Evolutionary conservation across 2,113 vertebrate genomes (phyloP), one percentile per base, ranked within the genome.

Genomic region (Sprattus sprattus): DNA sequence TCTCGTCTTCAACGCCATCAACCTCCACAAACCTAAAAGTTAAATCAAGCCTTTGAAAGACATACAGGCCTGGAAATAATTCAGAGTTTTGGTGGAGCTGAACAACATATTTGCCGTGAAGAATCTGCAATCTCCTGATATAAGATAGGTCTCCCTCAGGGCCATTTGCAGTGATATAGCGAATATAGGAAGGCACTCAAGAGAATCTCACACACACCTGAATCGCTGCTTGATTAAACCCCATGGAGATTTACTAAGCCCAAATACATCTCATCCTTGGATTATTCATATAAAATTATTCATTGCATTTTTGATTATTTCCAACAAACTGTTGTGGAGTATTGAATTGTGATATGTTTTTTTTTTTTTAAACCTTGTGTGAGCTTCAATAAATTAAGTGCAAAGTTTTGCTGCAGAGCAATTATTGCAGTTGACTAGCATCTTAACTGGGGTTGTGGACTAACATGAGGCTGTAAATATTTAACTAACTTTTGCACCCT

Each of bases 381-480:
- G 81, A 39, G 81, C 91, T 91, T 86, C 90, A 85, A 87, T 71
- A 86, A 91, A 94, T 93, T 90, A 89, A 91, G 88, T 83, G 91
- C 89, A 92, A 95, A 93, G 89, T 92, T 95, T 92, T 89, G 88
- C 91, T 91, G 91, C 88, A 85, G 88, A 90, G 91, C 88, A 94
- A 94, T 95, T 94, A 95, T 95, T 92, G 92, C 91, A 93, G 92
- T 93, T 94, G 94, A 94, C 95, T 92, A 93, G 94, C 91, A 93
- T 94, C 90, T 94, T 95, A 94, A 95, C 94, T 91, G 91, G 83
- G 92, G 92, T 93, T 93, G 92, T 93, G 92, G 93, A 95, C 94
- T 89, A 95, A 95, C 94, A 95, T 90, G 89, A 89, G 90, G 91
- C 91, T 93, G 93, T 96, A 95, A 95, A 96, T 96, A 96, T 96